Evolutionary conservation across 2,113 vertebrate species (phyloP).

Genomic region (Pollimyrus isidori): DNA sequence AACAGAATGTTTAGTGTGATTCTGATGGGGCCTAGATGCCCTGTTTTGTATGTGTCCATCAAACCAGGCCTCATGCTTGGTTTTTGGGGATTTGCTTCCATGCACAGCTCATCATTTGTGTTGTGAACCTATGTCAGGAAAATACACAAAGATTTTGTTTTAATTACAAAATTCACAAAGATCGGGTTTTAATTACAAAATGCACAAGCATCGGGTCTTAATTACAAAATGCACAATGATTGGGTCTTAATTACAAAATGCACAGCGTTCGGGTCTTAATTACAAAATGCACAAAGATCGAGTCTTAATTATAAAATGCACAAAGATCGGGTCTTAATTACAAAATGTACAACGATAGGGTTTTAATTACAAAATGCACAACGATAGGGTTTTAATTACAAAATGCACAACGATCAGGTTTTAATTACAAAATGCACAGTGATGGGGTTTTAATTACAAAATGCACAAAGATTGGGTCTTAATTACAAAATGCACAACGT

Average conservation of each 20-base stretch:
- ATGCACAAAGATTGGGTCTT: not conserved
- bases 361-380: not conserved
- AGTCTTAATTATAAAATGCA: not conserved
- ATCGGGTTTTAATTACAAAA: not conserved
- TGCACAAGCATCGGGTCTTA: not conserved
- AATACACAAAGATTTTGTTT: not conserved
- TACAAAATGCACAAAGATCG: not conserved
- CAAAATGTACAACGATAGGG: not conserved
- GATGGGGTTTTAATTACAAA: not conserved
- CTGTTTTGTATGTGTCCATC: not conserved
- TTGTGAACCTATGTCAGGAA: not conserved
- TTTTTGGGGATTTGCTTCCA: not conserved
- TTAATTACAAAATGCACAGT: not conserved
- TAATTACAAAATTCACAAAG: not conserved
- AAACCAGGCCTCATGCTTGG: not conserved
- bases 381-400: not conserved
- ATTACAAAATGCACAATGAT: not conserved
- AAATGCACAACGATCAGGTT: not conserved
- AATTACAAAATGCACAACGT: not conserved
- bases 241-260: too few relatives aligned
- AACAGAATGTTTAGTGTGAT: not conserved
- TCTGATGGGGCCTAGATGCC: not conserved
- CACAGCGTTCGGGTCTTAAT: not conserved
- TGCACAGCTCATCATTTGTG: not conserved
- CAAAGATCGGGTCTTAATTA: not conserved